Conservation (phyloP, 2,797 vertebrate genomes). For the Xiphophorus birchmanni region DNA sequence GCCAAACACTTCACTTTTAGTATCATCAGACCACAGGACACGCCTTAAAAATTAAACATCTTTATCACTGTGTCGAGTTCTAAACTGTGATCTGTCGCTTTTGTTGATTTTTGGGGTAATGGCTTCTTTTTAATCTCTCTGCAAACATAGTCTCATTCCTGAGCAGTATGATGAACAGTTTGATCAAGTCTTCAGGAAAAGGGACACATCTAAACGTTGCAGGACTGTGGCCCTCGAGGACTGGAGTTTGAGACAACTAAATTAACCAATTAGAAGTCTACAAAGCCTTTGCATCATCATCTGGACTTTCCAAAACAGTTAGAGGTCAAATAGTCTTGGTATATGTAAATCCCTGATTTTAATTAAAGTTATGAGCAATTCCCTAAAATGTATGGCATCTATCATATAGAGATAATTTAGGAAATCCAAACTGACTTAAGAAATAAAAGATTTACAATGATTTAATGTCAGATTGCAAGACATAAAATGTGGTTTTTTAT, state of each 20-base stretch:
- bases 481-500: neutral
- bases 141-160: neutral
- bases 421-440: neutral
- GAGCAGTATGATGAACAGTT: neutral
- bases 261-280: no score
- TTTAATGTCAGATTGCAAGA: neutral
- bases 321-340: neutral
- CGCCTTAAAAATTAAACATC: neutral
- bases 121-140: neutral
- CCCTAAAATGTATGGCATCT: neutral
- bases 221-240: no score
- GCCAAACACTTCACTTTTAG: neutral
- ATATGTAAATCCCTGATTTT: neutral
- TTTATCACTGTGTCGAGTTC: neutral
- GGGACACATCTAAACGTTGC: no score
- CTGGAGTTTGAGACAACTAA: no score
- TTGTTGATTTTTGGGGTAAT: neutral
- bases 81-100: neutral
- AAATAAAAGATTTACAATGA: neutral
- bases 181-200: no score
- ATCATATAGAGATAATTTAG: neutral
- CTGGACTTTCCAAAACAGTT: no score
- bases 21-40: neutral
- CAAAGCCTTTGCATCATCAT: no score
- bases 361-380: neutral